A percentile compares a stretch with the other conserved stretches of the same genome.
phyloP scores from a whole-genome alignment of 2,888 invertebrate genomes.

The Drosophila nr. fundita region DNA sequence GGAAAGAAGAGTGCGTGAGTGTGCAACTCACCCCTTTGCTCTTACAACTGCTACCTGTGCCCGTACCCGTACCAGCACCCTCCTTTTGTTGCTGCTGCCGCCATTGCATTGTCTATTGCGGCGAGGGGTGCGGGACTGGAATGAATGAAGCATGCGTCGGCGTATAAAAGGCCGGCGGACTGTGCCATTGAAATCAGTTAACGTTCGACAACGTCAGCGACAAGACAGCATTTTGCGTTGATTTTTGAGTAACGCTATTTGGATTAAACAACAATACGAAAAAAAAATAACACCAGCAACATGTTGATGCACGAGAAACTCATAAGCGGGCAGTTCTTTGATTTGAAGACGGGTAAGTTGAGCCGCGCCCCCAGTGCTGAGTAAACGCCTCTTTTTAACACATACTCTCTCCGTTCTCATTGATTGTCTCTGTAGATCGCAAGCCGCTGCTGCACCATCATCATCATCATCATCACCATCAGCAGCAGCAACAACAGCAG shows the following conservation, averaged over 20 bases:
- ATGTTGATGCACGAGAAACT: constrained; percentile 84
- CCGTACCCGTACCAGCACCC: constrained; percentile 48
- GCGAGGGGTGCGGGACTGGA: constrained; percentile 45
- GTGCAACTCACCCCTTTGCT: constrained; percentile 56
- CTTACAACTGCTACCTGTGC: constrained; percentile 17
- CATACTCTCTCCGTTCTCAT: constrained; percentile 6
- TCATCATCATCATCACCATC: constrained; percentile 62
- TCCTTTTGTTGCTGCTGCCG: constrained; percentile 22
- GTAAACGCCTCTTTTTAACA: neutral
- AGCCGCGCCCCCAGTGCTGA: constrained; percentile 29
- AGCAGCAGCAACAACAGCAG: constrained; percentile 33
- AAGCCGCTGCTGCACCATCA: constrained; percentile 69
- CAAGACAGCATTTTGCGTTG: constrained; percentile 2
- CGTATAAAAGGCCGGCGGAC: constrained; percentile 71
- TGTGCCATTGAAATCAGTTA: constrained; percentile 73
- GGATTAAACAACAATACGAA: constrained; percentile 43
- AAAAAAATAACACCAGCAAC: constrained; percentile 21
- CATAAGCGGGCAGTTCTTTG: constrained; percentile 82
- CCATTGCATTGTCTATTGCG: constrained; percentile 40
- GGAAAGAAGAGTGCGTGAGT: neutral
- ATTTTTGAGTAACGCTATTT: constrained; percentile 43
- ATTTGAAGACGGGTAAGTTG: constrained; percentile 82
- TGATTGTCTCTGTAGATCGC: constrained; percentile 61
- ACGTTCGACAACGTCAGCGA: constrained; percentile 65
- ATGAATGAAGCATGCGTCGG: constrained; percentile 46